These are phyloP conservation scores for Abscondita cerata DNA, from an alignment of 2,888 invertebrate species.

Conservation along the genomic window DNA sequence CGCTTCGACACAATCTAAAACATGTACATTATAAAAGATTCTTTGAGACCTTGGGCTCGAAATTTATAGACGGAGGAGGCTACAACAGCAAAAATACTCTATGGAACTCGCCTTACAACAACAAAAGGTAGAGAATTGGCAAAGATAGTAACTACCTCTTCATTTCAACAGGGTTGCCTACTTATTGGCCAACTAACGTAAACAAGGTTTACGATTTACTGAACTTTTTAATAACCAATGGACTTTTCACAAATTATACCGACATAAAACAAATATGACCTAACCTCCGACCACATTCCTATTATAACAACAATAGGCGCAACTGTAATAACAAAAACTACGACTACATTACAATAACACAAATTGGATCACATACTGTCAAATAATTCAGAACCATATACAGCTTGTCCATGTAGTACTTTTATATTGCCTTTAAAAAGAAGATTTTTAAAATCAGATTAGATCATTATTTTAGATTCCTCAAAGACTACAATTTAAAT, in stretches of 20 bases:
- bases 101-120: conserved; percentile 1
- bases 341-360: neutral
- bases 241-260: neutral
- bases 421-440: no score
- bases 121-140: conserved; percentile 7
- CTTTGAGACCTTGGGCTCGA: conserved; percentile 6
- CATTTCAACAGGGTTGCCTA: neutral
- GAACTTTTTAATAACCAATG: neutral
- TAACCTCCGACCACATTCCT: neutral
- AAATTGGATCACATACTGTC: neutral
- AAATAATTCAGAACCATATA: neutral
- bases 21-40: conserved; percentile 17
- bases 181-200: neutral
- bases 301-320: no score
- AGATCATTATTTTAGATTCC: no score
- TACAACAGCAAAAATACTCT: conserved; percentile 4
- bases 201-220: neutral
- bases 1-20: conserved; percentile 17
- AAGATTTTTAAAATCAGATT: no score
- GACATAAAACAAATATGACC: neutral
- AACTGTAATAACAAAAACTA: neutral
- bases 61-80: neutral
- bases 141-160: neutral
- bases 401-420: no score
- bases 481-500: no score